These are phyloP conservation scores for Boloria euphrosyne DNA, from an alignment of 2,888 invertebrate species.

Conservation along the genomic window DNA sequence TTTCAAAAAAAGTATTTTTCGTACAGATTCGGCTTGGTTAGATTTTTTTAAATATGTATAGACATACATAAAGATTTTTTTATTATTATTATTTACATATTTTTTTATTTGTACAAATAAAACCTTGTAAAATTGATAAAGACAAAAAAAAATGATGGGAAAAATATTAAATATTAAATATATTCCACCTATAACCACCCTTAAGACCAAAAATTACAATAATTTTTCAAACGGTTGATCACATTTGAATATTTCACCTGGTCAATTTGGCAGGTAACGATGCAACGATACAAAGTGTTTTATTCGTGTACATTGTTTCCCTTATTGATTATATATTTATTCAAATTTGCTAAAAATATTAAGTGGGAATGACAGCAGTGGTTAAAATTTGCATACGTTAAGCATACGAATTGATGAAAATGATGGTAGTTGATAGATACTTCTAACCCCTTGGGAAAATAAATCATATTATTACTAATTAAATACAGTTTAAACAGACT, in stretches of 20 bases:
- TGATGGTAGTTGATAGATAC: background rate
- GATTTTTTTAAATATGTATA: too few relatives aligned
- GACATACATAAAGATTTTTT: too few relatives aligned
- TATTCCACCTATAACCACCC: conserved; percentile 11
- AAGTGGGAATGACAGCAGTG: conserved; percentile 14
- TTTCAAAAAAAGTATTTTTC: too few relatives aligned
- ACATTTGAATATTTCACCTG: conserved; percentile 64
- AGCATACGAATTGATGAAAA: background rate
- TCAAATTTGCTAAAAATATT: conserved; percentile 4
- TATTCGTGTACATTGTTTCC: background rate
- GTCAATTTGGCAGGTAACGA: conserved; percentile 72
- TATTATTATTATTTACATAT: too few relatives aligned
- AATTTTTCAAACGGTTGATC: conserved; percentile 21
- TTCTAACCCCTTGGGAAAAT: background rate
- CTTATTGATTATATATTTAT: conserved; percentile 8
- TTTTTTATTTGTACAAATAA: too few relatives aligned
- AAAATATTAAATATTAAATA: background rate
- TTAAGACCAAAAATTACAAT: background rate
- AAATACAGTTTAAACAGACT: background rate
- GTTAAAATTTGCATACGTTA: conserved; percentile 6
- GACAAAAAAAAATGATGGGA: background rate
- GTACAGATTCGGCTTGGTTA: too few relatives aligned
- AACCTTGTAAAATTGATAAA: background rate
- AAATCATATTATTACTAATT: too few relatives aligned
- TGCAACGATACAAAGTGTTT: background rate